Evolutionary conservation across 1,140 invertebrate genomes (phyloP).

Genomic region (Drosophila pruinosa): DNA sequence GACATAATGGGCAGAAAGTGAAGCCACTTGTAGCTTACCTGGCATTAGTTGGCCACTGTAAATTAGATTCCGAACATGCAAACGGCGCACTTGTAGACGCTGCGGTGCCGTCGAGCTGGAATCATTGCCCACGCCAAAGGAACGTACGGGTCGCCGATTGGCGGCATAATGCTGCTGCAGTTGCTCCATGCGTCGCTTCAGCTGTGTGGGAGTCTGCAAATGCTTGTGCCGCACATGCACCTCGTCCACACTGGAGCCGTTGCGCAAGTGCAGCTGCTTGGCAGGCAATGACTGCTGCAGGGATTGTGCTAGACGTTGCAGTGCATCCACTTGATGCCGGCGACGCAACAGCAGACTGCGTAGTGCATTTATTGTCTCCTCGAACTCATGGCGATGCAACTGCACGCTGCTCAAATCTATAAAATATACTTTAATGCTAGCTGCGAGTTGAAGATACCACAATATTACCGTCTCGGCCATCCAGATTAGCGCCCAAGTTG

Average conservation of each 20-base stretch:
- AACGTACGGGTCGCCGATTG: slow-evolving; percentile 4
- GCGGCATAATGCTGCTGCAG: slow-evolving; percentile 26
- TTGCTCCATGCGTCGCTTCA: slow-evolving; percentile 43
- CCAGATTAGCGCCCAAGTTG: slow-evolving; percentile 19
- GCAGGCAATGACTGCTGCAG: neutral
- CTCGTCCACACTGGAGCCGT: slow-evolving; percentile 21
- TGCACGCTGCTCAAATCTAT: slow-evolving; percentile 60
- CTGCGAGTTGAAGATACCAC: neutral
- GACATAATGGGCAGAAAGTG: too few relatives aligned
- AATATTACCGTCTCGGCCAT: slow-evolving; percentile 46
- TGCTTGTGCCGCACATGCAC: slow-evolving; percentile 38
- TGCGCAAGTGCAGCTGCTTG: slow-evolving; percentile 31
- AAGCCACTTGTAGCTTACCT: too few relatives aligned
- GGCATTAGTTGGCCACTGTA: slow-evolving; percentile 58
- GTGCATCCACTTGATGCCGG: slow-evolving; percentile 28
- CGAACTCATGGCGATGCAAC: slow-evolving; percentile 68
- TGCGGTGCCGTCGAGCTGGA: slow-evolving; percentile 4
- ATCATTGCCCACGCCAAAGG: slow-evolving; percentile 55
- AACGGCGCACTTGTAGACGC: slow-evolving; percentile 32
- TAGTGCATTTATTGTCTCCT: slow-evolving; percentile 48
- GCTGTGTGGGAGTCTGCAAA: slow-evolving; percentile 56
- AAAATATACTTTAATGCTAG: too few relatives aligned
- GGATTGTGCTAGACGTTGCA: slow-evolving; percentile 24
- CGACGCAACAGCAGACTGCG: slow-evolving; percentile 60
- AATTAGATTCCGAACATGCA: slow-evolving; percentile 65